phyloP scores from a whole-genome alignment of 1,140 invertebrate genomes.

The Bombus fervidus region DNA sequence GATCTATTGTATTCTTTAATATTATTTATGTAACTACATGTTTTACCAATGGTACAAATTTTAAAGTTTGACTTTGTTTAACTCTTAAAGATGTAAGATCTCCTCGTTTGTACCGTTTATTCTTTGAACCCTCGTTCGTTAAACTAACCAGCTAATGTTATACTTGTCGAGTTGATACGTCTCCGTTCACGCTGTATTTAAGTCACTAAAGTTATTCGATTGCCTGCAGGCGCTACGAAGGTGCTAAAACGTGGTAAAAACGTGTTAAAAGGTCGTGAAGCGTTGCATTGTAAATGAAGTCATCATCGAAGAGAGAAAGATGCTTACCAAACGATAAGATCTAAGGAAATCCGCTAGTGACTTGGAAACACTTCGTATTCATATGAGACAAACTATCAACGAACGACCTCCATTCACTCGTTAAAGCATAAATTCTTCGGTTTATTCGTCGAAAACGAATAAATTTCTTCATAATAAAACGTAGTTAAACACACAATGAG shows the following conservation, averaged over 20 bases:
- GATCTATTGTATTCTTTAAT: background rate
- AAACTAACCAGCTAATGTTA: background rate
- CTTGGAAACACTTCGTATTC: background rate
- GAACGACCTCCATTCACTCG: too few species aligned
- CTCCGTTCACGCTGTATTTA: background rate
- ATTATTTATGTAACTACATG: too few species aligned
- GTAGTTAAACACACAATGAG: background rate
- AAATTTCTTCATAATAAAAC: background rate
- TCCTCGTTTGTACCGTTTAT: too few species aligned
- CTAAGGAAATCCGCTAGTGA: background rate
- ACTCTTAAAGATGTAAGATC: too few species aligned
- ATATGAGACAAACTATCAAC: background rate
- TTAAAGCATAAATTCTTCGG: too few species aligned
- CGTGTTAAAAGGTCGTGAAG: background rate
- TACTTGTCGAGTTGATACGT: background rate
- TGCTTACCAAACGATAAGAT: background rate
- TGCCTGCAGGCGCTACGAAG: background rate
- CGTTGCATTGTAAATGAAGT: background rate
- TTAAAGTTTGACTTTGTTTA: too few species aligned
- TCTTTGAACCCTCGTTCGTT: background rate
- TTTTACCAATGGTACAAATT: too few species aligned
- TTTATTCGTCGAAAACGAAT: background rate
- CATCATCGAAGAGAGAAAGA: background rate
- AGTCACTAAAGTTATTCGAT: background rate
- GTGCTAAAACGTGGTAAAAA: background rate